These are phyloP conservation scores for Odocoileus hemionus DNA, from an alignment of 2,113 vertebrate species.

Conservation along the genomic window DNA sequence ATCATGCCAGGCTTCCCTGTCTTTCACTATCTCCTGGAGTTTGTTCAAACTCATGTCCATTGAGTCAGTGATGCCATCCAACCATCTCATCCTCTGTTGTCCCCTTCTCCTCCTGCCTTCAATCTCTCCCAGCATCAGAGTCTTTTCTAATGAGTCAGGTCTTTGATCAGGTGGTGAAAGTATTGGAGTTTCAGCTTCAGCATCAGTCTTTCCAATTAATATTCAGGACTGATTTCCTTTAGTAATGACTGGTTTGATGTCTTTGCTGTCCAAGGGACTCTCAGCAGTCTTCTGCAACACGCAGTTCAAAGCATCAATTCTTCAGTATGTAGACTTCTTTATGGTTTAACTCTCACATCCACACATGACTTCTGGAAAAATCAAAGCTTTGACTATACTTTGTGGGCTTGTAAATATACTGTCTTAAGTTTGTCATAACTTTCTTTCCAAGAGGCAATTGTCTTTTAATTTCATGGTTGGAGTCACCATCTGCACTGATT, in stretches of 20 bases:
- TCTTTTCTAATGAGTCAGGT: background rate
- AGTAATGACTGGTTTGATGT: background rate
- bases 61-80: background rate
- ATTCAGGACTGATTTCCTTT: background rate
- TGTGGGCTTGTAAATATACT: background rate
- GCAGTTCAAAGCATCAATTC: background rate
- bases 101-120: background rate
- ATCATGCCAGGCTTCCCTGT: background rate
- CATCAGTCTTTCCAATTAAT: background rate
- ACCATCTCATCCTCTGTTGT: background rate
- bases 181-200: background rate
- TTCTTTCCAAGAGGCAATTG: background rate
- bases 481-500: background rate
- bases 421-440: background rate
- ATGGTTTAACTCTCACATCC: background rate
- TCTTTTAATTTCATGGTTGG: background rate
- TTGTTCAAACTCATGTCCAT: background rate
- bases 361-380: background rate
- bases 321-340: background rate
- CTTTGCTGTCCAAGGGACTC: background rate
- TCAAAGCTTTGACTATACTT: background rate
- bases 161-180: fast-evolving
- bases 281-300: background rate
- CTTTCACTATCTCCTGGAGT: background rate
- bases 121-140: fast-evolving